Base-by-base conservation (phyloP, 2,888 invertebrate genomes). In the Agrotis segetum region DNA sequence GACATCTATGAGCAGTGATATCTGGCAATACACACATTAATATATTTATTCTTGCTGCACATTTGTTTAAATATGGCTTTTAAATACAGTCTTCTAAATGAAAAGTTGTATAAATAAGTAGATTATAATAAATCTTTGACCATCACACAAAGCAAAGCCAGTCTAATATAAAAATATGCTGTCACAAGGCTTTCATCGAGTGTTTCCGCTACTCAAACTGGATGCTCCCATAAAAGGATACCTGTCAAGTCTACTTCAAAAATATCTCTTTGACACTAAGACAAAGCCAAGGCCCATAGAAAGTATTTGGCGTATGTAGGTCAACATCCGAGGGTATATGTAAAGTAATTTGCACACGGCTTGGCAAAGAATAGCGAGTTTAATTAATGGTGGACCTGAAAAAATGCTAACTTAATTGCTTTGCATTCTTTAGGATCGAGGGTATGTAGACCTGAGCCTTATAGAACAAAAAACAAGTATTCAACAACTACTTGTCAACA, bases 381-480 rank as follows among this genome's bases (percentile, higher is more conserved):
- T 64, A 80, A 80, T 75, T 75, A 80, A 67, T 60, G 63, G 40
- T 11, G 49, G 46, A 46, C 63, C 49, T 50, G 17, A 62, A 56
- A 59, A 69, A 68, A 68, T 29, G 0, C 7, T 5, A 29, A n/a
- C 29, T 50, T 73, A 59, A 77, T 67, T 67, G 53, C 62, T 79
- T 60, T 52, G 63, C 67, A 67, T 67, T 46, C 16, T 77, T 14
- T 50, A 44, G 7, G 47, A 52, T 53, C 53, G 44, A 59, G 21
- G 62, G 47, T 71, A 53, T 59, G 14, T 24, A 46, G 46, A 40
- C 29, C 9, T 14, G 21, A 46, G 17, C 13, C 16, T 49, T 13
- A 49, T 19, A 24, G 5, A 47, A 16, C 1, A 74, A 49, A 24
- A 47, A 21, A 21, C 1, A 4, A 66, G 5, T 52, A 2, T 21